Evolutionary conservation across 2,888 invertebrate species (phyloP).

Genomic region (Ferrisia virgata): DNA sequence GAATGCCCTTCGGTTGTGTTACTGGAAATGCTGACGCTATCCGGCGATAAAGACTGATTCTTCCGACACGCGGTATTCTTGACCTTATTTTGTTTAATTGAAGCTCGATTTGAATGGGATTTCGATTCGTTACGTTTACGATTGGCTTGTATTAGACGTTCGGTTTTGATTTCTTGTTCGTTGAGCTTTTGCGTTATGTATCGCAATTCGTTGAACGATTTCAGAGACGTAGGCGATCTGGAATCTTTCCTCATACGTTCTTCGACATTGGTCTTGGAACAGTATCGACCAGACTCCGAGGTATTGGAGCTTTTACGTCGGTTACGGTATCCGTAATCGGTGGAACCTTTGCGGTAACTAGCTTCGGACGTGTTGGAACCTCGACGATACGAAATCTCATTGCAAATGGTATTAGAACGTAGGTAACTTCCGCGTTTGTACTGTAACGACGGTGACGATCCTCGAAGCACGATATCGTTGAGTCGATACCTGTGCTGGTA

Average conservation of each 20-base stretch:
- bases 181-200: slow-evolving; percentile 35
- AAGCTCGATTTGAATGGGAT: slow-evolving; percentile 1
- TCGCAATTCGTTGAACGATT: slow-evolving; percentile 38
- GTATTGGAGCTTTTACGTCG: slow-evolving; percentile 46
- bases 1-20: slow-evolving; percentile 43
- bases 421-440: slow-evolving; percentile 14
- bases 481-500: slow-evolving; percentile 21
- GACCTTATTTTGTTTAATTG: background rate
- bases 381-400: slow-evolving; percentile 24
- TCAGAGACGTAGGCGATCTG: slow-evolving; percentile 37
- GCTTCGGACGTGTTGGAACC: slow-evolving; percentile 40
- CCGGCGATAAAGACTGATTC: slow-evolving; percentile 41
- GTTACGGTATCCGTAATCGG: slow-evolving; percentile 39
- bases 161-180: slow-evolving; percentile 34
- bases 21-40: slow-evolving; percentile 39
- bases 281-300: slow-evolving; percentile 34
- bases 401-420: slow-evolving; percentile 42
- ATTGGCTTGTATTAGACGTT: background rate
- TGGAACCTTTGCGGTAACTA: slow-evolving; percentile 38
- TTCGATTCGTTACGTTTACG: background rate
- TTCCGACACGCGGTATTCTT: background rate
- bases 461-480: slow-evolving; percentile 20
- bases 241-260: background rate
- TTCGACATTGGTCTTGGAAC: slow-evolving; percentile 33
- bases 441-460: slow-evolving; percentile 43